A percentile compares a stretch with the other conserved stretches of the same genome.
phyloP scores from a whole-genome alignment of 2,888 invertebrate genomes.

The Theodoxus fluviatilis region DNA sequence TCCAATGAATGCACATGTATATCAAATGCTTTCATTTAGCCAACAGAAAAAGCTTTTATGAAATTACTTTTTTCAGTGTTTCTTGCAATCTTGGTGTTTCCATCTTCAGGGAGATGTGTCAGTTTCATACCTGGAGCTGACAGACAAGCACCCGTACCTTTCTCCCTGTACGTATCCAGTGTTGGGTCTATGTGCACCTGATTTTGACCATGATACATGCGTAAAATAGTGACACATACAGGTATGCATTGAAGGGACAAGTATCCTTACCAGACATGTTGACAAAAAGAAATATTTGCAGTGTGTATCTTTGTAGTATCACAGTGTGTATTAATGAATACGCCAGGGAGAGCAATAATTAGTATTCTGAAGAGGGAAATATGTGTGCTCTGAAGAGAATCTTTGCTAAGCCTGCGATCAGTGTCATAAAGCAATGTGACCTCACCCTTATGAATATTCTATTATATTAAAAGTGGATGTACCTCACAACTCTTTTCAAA shows the following conservation, averaged over 20 bases:
- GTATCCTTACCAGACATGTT: background rate
- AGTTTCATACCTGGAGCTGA: constrained; percentile 90
- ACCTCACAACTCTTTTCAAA: too few species aligned
- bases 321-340: background rate
- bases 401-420: too few species aligned
- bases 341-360: too few species aligned
- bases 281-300: background rate
- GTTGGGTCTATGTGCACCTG: background rate
- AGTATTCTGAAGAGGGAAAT: too few species aligned
- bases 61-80: background rate
- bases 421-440: too few species aligned
- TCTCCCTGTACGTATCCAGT: constrained; percentile 74
- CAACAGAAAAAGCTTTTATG: too few species aligned
- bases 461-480: too few species aligned
- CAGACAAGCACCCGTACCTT: constrained; percentile 86
- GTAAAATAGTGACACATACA: background rate
- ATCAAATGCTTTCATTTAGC: too few species aligned
- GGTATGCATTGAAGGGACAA: background rate
- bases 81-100: constrained; percentile 14
- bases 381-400: too few species aligned
- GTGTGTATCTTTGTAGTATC: background rate
- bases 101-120: constrained; percentile 73
- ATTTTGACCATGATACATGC: background rate
- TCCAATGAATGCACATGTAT: background rate
- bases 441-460: too few species aligned